Conservation (phyloP, 2,888 invertebrate genomes). For the Syrista parreyssii region DNA sequence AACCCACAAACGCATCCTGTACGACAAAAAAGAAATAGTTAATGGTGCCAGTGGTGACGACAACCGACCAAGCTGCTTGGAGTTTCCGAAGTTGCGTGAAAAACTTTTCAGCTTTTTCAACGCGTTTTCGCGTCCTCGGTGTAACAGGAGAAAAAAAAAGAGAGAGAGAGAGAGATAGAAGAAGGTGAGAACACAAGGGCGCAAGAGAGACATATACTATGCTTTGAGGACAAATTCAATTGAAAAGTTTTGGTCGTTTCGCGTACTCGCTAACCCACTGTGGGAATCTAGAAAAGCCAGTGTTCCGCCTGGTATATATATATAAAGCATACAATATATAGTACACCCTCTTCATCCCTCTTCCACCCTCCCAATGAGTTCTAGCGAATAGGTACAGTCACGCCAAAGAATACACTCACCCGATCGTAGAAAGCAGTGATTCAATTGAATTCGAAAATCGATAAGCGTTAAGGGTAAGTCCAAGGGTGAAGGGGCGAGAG, state of each 20-base stretch:
- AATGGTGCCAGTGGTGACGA: not conserved
- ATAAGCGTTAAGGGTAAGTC: conserved; percentile 10
- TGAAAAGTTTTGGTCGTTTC: not conserved
- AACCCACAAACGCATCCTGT: not conserved
- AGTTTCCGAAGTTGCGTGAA: not conserved
- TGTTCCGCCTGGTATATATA: not conserved
- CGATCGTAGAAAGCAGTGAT: not conserved
- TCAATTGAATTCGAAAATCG: conserved; percentile 3
- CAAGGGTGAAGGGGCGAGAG: not conserved
- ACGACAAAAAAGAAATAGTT: not conserved
- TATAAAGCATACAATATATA: not conserved
- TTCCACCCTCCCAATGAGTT: not conserved
- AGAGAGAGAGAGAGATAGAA: not conserved
- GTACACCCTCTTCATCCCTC: too few relatives aligned
- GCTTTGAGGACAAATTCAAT: not conserved
- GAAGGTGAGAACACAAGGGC: not conserved
- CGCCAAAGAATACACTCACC: not conserved
- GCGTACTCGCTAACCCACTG: not conserved
- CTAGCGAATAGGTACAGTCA: not conserved
- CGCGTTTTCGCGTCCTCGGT: not conserved
- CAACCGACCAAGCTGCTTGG: not conserved
- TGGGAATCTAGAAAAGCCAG: not conserved
- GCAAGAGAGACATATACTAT: not conserved
- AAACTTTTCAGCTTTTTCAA: not conserved
- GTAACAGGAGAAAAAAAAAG: not conserved